Conservation (phyloP, 2,113 vertebrate species). For the Gymnarchus niloticus region DNA sequence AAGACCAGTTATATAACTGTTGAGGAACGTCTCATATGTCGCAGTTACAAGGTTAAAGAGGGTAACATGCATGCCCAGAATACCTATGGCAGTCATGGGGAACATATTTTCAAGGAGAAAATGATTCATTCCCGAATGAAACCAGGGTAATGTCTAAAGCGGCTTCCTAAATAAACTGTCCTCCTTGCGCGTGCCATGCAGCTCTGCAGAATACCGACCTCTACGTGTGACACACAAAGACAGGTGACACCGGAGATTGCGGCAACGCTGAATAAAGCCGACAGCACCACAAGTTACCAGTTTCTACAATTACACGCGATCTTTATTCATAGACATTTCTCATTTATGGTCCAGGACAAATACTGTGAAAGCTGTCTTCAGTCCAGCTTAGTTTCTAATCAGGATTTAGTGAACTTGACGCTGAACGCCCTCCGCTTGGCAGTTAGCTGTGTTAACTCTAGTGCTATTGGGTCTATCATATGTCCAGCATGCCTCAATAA, state of each 20-base stretch:
- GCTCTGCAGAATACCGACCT: not conserved
- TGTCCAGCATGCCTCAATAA: not conserved
- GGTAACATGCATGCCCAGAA: constrained; percentile 57
- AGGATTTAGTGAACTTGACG: not conserved
- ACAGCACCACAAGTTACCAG: not conserved
- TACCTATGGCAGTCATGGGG: constrained; percentile 56
- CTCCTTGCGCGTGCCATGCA: not conserved
- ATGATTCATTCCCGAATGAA: constrained; percentile 6
- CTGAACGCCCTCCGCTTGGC: not conserved
- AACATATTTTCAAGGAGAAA: constrained; percentile 40
- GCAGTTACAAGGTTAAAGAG: constrained; percentile 56
- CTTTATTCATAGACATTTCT: not conserved
- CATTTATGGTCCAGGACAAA: not conserved
- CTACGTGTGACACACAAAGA: not conserved
- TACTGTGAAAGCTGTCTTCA: not conserved
- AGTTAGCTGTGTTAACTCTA: not conserved
- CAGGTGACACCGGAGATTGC: not conserved
- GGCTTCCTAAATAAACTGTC: not conserved
- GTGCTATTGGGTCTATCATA: not conserved
- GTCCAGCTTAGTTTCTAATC: not conserved
- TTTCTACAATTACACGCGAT: not conserved
- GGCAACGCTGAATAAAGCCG: not conserved
- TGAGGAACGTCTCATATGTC: constrained; percentile 62
- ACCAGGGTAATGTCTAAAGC: constrained; percentile 20
- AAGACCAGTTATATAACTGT: constrained; percentile 58